Evolutionary conservation across 2,888 invertebrate genomes (phyloP).

Genomic region (Agelastica alni): DNA sequence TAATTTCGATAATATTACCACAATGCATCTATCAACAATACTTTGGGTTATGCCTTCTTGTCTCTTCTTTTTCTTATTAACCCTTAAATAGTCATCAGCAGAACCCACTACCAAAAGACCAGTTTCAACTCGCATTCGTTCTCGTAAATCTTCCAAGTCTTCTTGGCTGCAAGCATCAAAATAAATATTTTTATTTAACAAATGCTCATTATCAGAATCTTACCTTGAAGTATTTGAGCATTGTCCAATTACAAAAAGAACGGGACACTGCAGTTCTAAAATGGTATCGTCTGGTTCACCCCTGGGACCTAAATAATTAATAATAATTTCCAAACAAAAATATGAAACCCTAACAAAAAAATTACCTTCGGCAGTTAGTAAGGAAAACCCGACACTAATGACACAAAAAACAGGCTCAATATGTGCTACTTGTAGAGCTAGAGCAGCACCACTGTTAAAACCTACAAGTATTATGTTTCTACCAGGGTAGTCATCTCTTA

Average conservation of each 20-base stretch:
- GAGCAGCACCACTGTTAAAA: slow-evolving; percentile 74
- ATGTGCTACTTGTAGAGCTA: slow-evolving; percentile 76
- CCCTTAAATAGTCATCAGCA: slow-evolving; percentile 74
- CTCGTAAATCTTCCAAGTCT: slow-evolving; percentile 76
- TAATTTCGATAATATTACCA: slow-evolving; percentile 63
- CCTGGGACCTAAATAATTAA: slow-evolving; percentile 49
- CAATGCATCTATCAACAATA: slow-evolving; percentile 77
- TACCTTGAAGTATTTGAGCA: slow-evolving; percentile 66
- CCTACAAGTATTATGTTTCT: slow-evolving; percentile 77
- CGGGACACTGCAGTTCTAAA: slow-evolving; percentile 72
- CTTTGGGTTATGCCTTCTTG: slow-evolving; percentile 78
- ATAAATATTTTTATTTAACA: neutral
- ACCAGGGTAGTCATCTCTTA: slow-evolving; percentile 68
- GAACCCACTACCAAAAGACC: slow-evolving; percentile 78
- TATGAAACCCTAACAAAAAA: no score
- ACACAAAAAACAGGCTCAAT: slow-evolving; percentile 74
- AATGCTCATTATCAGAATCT: slow-evolving; percentile 35
- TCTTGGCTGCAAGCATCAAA: slow-evolving; percentile 62
- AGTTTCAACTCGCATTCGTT: slow-evolving; percentile 76
- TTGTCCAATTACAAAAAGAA: slow-evolving; percentile 80
- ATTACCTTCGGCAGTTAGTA: slow-evolving; percentile 70
- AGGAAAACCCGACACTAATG: slow-evolving; percentile 78
- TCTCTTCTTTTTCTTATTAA: slow-evolving; percentile 71
- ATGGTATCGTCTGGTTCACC: slow-evolving; percentile 78
- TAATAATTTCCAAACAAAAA: neutral